These are phyloP conservation scores for Junonia oenone DNA, from an alignment of 2,888 invertebrate species.

Conservation along the genomic window DNA sequence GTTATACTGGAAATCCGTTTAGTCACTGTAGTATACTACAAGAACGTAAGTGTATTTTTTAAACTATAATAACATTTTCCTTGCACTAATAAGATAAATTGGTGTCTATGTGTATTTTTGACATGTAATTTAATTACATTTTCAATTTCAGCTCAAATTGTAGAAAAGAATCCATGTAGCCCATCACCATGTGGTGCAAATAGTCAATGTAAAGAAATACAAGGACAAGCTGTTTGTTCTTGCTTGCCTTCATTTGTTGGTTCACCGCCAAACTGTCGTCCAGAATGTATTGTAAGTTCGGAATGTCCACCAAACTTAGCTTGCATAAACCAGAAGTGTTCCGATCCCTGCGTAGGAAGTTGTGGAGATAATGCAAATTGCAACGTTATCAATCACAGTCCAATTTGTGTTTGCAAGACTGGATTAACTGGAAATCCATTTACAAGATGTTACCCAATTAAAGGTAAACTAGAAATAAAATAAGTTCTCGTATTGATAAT, in stretches of 20 bases:
- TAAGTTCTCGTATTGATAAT: neutral
- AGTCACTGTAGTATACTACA: constrained; percentile 74
- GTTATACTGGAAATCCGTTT: constrained; percentile 85
- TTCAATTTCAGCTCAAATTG: constrained; percentile 49
- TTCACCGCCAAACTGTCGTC: constrained; percentile 84
- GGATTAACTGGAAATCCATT: constrained; percentile 88
- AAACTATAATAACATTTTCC: too few species aligned
- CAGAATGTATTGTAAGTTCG: constrained; percentile 85
- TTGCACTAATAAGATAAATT: too few species aligned
- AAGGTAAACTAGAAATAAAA: constrained; percentile 41
- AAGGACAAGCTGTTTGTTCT: constrained; percentile 85
- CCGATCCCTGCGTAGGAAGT: constrained; percentile 82
- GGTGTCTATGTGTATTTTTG: too few species aligned
- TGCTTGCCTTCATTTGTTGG: constrained; percentile 83
- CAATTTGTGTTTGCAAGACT: constrained; percentile 86
- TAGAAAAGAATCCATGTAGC: constrained; percentile 55
- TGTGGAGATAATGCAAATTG: constrained; percentile 83
- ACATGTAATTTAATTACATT: too few species aligned
- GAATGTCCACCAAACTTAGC: constrained; percentile 83
- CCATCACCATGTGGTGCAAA: constrained; percentile 87
- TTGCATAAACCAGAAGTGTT: constrained; percentile 85
- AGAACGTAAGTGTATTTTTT: constrained; percentile 71
- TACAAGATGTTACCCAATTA: constrained; percentile 83
- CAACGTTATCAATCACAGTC: constrained; percentile 83
- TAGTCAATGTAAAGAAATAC: constrained; percentile 86